These are phyloP conservation scores for Patella ulyssiponensis DNA, from an alignment of 2,888 invertebrate species.

Conservation along the genomic window DNA sequence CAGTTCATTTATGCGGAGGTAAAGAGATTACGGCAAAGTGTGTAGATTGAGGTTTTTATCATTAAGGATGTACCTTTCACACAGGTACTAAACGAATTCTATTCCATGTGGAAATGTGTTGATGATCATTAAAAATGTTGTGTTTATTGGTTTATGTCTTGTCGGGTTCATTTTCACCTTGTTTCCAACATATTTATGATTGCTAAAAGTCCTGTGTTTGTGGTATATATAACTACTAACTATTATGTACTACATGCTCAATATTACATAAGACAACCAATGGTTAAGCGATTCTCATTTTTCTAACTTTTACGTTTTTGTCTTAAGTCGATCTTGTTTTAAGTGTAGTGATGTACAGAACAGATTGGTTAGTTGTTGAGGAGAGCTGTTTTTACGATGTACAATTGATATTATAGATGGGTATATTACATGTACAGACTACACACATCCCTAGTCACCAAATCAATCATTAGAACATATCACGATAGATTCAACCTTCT, in stretches of 20 bases:
- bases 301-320: no score
- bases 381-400: no score
- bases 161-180: conserved; percentile 5
- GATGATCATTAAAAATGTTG: conserved; percentile 5
- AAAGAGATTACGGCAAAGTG: no score
- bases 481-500: no score
- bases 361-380: neutral
- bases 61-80: neutral
- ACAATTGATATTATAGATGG: no score
- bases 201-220: neutral
- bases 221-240: neutral
- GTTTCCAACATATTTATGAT: conserved; percentile 6
- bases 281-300: neutral
- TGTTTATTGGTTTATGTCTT: conserved; percentile 7
- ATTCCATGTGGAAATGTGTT: conserved; percentile 7
- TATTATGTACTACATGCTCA: neutral
- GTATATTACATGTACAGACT: no score
- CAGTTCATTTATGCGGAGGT: no score
- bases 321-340: neutral
- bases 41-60: no score
- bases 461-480: no score
- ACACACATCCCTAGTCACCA: no score
- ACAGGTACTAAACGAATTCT: neutral
- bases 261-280: neutral
- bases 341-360: neutral